Percentiles rank a stretch among this genome's conserved stretches.
Conservation (phyloP, 1,140 invertebrate species). For the Eciton burchellii region DNA sequence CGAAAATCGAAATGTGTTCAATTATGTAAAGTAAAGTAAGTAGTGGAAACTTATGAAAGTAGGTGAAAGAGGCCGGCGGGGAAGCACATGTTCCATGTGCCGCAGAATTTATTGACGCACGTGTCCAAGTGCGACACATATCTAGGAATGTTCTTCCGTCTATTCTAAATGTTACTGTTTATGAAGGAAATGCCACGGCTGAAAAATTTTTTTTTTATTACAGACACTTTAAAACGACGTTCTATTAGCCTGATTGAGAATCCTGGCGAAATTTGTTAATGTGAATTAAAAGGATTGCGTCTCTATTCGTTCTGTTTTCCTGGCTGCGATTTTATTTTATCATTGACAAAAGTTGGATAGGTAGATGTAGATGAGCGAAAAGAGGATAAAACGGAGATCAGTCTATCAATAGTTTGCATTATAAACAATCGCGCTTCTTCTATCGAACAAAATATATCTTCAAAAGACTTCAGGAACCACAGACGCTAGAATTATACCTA, state of each 20-base stretch:
- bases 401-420: conserved; percentile 1
- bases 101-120: conserved; percentile 21
- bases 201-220: too few relatives aligned
- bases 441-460: conserved; percentile 6
- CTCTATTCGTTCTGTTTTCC: neutral
- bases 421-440: neutral
- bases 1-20: neutral
- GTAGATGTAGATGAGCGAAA: neutral
- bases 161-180: neutral
- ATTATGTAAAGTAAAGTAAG: neutral
- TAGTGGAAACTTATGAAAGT: neutral
- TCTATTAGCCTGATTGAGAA: neutral
- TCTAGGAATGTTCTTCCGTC: neutral
- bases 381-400: conserved; percentile 32
- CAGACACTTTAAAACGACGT: too few relatives aligned
- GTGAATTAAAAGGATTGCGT: neutral
- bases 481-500: neutral
- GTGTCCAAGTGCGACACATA: neutral
- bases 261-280: neutral
- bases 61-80: neutral
- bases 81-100: neutral
- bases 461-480: neutral
- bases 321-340: conserved; percentile 1
- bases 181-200: neutral
- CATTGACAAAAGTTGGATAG: neutral